Base-by-base conservation (phyloP, 2,888 invertebrate species). In the Drosophila dives region DNA sequence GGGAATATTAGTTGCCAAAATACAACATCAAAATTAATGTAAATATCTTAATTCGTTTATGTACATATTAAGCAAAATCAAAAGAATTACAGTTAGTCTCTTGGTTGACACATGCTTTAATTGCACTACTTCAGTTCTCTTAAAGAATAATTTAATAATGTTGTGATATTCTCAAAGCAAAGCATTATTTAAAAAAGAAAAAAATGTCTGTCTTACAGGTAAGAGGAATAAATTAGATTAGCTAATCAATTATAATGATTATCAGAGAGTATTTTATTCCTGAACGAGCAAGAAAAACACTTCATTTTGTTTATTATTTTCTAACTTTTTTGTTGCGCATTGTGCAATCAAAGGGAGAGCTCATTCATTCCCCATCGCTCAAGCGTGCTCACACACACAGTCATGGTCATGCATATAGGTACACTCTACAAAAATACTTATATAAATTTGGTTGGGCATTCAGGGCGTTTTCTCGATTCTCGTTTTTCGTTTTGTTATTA, bases 391-490 rank as follows among this genome's bases (percentile, higher is more conserved):
- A 38, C 3, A 33, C 3, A 64, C 23, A 71, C 66, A 65, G 40
- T 38, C 50, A 62, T 23, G 59, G 55, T 53, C 56, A 51, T 63
- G 55, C 51, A 71, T 51, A 54, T 75, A 72, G 58, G 69, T 66
- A 45, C 66, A 63, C 54, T 77, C 38, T 64, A 61, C 60, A 36
- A 56, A 61, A 58, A 50, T 67, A 60, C 60, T 65, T 78, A 66
- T 75, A 75, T 78, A 75, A 58, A 68, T 79, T 80, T 72, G 56
- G 53, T 48, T 54, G 72, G 63, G 71, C 77, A 80, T 75, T 81
- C 75, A 81, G 72, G 40, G 58, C 67, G 59, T 60, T 70, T 68
- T 75, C 71, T 71, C 64, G 45, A 59, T 61, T 40, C 56, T 55
- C 72, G 63, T 67, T 63, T 48, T 48, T 59, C 67, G 54, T 73